Evolutionary conservation across 2,113 vertebrate species (phyloP).

Genomic region (Rhegmatorhina hoffmannsi): DNA sequence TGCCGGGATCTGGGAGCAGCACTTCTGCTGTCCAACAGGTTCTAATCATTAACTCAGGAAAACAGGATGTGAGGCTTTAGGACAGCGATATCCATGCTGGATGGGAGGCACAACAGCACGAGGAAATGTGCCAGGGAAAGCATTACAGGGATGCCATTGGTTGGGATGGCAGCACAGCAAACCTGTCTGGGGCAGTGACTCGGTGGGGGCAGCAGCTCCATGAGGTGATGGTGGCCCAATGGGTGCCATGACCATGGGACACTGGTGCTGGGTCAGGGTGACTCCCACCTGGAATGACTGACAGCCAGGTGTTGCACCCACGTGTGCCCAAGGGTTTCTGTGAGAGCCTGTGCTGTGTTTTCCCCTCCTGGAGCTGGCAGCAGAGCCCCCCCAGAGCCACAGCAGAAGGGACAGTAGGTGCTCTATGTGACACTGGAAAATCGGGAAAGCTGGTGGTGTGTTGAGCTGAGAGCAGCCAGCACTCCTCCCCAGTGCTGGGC

Average conservation of each 20-base stretch:
- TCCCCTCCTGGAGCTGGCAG: not conserved
- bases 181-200: rapidly evolving
- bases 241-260: rapidly evolving
- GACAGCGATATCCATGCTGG: not conserved
- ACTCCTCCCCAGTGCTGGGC: not conserved
- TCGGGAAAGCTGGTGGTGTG: not conserved
- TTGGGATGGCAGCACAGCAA: not conserved
- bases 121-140: no score
- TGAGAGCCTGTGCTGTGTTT: rapidly evolving
- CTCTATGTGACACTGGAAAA: not conserved
- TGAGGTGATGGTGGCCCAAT: rapidly evolving
- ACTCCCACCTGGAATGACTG: not conserved
- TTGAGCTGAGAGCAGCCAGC: not conserved
- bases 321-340: rapidly evolving
- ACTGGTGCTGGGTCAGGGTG: not conserved
- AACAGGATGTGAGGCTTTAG: not conserved
- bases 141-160: rapidly evolving
- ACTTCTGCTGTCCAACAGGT: rapidly evolving
- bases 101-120: not conserved
- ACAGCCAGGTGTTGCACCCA: rapidly evolving
- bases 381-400: no score
- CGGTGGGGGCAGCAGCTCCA: rapidly evolving
- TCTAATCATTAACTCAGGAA: slow-evolving; percentile 74
- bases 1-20: not conserved
- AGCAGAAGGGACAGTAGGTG: not conserved